Conservation (phyloP, 2,113 vertebrate genomes). For the Nesoenas mayeri region DNA sequence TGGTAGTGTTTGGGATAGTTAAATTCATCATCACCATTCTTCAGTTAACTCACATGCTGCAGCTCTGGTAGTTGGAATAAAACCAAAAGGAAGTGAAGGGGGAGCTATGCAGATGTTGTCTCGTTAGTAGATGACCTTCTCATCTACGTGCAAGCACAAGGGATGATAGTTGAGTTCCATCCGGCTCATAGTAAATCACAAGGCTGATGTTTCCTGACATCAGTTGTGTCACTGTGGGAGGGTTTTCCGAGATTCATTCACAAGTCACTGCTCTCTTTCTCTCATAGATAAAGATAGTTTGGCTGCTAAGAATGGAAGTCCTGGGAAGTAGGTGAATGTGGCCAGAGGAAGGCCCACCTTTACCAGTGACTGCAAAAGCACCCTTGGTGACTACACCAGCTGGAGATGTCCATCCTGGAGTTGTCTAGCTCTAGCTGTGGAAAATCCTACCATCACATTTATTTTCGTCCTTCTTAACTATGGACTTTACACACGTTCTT, state of each 20-base stretch:
- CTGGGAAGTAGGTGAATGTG: background rate
- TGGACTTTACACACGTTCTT: background rate
- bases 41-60: background rate
- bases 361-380: background rate
- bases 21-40: constrained; percentile 28
- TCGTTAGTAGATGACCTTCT: background rate
- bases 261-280: background rate
- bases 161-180: background rate
- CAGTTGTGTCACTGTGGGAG: background rate
- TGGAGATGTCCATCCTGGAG: background rate
- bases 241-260: background rate
- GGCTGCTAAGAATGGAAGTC: background rate
- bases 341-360: background rate
- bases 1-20: background rate
- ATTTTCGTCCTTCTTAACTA: background rate
- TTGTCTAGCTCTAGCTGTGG: background rate
- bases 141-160: background rate
- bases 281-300: background rate
- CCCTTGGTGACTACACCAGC: background rate
- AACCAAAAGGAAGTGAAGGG: background rate
- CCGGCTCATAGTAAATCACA: background rate
- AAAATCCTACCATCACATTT: background rate
- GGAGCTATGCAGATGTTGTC: background rate
- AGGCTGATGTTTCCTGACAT: background rate
- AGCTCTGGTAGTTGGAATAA: background rate